These are phyloP conservation scores for Mungos mungo DNA, from an alignment of 2,113 vertebrate species.

Conservation along the genomic window DNA sequence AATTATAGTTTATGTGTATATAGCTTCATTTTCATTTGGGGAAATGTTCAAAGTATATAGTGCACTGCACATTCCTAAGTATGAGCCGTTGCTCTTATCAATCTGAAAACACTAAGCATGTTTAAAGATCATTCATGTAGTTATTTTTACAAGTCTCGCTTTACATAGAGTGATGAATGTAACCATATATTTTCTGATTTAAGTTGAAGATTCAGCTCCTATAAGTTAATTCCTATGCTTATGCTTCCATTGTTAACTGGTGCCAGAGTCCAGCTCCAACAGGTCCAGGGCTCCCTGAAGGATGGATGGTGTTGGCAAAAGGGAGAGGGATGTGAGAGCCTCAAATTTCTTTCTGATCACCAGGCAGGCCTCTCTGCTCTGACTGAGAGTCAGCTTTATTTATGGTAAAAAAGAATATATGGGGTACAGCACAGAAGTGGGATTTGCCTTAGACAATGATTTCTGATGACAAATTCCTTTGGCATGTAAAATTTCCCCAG, in stretches of 20 bases:
- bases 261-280: too few species aligned
- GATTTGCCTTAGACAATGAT: too few species aligned
- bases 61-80: accelerated
- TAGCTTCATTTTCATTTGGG: not conserved
- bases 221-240: not conserved
- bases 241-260: not conserved
- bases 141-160: not conserved
- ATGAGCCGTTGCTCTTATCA: not conserved
- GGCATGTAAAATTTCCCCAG: too few species aligned
- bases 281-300: too few species aligned
- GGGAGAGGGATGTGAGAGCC: too few species aligned
- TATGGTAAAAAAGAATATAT: too few species aligned
- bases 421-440: too few species aligned
- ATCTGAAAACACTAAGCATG: not conserved
- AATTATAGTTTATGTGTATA: not conserved
- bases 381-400: too few species aligned
- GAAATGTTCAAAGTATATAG: not conserved
- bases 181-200: not conserved
- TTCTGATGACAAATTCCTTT: too few species aligned
- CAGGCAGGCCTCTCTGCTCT: too few species aligned
- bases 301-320: too few species aligned
- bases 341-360: too few species aligned
- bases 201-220: not conserved
- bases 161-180: not conserved
- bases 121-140: not conserved